phyloP scores from a whole-genome alignment of 2,888 invertebrate genomes.

The Thecophora atra region DNA sequence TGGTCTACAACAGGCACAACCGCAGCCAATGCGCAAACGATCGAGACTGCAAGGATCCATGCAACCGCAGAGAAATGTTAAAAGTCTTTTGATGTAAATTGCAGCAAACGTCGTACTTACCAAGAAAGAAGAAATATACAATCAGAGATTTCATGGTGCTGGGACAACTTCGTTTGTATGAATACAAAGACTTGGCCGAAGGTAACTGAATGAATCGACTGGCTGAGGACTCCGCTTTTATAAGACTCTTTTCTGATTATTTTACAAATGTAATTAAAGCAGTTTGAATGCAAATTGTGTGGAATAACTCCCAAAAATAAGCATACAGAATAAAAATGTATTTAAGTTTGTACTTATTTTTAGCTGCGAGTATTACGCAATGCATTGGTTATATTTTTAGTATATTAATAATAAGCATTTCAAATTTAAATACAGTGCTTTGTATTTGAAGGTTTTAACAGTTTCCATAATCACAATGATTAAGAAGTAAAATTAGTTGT shows the following conservation, averaged over 20 bases:
- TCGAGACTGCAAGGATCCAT: neutral
- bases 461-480: too few relatives aligned
- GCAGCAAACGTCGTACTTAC: conserved; percentile 42
- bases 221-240: neutral
- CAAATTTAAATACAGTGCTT: too few relatives aligned
- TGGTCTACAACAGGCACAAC: conserved; percentile 48
- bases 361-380: neutral
- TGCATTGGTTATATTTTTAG: neutral
- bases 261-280: neutral
- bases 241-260: neutral
- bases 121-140: conserved; percentile 38
- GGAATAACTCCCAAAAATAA: neutral
- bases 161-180: neutral
- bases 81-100: neutral
- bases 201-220: neutral
- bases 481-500: too few relatives aligned
- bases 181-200: neutral
- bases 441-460: too few relatives aligned
- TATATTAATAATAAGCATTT: neutral
- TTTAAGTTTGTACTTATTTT: neutral
- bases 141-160: neutral
- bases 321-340: neutral
- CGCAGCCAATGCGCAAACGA: conserved; percentile 35
- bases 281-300: neutral
- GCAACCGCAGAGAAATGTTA: neutral